These are phyloP conservation scores for Leucosticte australis DNA, from an alignment of 2,113 vertebrate species.

Conservation along the genomic window DNA sequence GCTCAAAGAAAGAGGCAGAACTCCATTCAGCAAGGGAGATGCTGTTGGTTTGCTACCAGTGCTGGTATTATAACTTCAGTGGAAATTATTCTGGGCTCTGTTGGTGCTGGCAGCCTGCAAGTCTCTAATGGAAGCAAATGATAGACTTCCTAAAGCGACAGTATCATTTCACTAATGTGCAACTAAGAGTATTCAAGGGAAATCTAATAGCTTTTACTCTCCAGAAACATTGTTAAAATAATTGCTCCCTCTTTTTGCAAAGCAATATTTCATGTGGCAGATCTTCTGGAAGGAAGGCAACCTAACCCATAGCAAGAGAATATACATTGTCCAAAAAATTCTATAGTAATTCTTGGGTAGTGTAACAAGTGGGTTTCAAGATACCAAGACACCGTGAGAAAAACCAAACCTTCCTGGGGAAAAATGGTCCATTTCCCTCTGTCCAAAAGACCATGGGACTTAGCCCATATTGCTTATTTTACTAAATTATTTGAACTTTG, in stretches of 20 bases:
- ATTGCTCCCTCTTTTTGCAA: slow-evolving; percentile 50
- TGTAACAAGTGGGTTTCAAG: not conserved
- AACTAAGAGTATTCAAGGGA: slow-evolving; percentile 55
- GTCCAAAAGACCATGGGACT: not conserved
- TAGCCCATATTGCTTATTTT: not conserved
- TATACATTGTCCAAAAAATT: not conserved
- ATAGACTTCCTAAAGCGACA: slow-evolving; percentile 47
- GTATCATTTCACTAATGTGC: slow-evolving; percentile 54
- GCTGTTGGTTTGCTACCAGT: not conserved
- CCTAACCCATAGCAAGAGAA: not conserved
- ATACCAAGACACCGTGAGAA: not conserved
- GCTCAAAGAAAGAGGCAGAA: not conserved
- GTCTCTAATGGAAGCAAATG: slow-evolving; percentile 56
- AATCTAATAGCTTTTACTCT: slow-evolving; percentile 56
- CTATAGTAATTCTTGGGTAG: not conserved
- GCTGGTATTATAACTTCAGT: not conserved
- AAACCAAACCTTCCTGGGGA: not conserved
- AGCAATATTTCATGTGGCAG: slow-evolving; percentile 23
- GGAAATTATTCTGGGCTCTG: not conserved
- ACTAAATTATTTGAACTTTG: slow-evolving; percentile 31
- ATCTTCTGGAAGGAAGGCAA: slow-evolving; percentile 28
- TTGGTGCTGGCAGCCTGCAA: not conserved
- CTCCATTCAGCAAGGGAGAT: not conserved
- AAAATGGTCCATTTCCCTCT: slow-evolving; percentile 8
- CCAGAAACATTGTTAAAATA: slow-evolving; percentile 66